A percentile compares a stretch with the other conserved stretches of the same genome.
These are phyloP conservation scores for Aethes cnicana DNA, from an alignment of 2,888 invertebrate species.

Conservation along the genomic window DNA sequence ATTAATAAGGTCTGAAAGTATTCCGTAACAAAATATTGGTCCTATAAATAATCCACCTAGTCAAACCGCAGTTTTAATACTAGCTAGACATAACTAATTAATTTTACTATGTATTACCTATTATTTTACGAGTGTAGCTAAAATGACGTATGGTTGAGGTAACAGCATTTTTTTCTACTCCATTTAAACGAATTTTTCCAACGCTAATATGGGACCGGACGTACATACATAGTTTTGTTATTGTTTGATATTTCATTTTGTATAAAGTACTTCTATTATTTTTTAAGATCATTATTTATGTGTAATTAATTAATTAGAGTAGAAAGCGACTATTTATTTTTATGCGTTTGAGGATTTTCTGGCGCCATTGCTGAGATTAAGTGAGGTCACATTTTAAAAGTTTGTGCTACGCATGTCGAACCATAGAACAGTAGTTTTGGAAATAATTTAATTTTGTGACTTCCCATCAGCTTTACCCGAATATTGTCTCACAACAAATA, in stretches of 20 bases:
- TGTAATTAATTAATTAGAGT: slow-evolving; percentile 71
- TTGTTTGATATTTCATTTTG: slow-evolving; percentile 60
- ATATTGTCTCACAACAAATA: slow-evolving; percentile 80
- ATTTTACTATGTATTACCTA: slow-evolving; percentile 60
- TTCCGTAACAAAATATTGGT: slow-evolving; percentile 39
- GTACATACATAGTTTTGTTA: slow-evolving; percentile 44
- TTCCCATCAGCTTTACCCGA: slow-evolving; percentile 51
- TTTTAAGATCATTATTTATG: slow-evolving; percentile 74
- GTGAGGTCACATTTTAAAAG: slow-evolving; percentile 53
- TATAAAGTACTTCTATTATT: slow-evolving; percentile 66
- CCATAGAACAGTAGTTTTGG: slow-evolving; percentile 24
- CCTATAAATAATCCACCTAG: slow-evolving; percentile 71
- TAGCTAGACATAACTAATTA: slow-evolving; percentile 59
- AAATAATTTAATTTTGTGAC: slow-evolving; percentile 44
- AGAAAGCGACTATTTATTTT: slow-evolving; percentile 75
- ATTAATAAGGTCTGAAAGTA: slow-evolving; percentile 21
- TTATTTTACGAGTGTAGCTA: slow-evolving; percentile 58
- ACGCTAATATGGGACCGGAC: slow-evolving; percentile 54
- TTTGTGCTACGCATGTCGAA: slow-evolving; percentile 28
- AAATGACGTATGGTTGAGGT: slow-evolving; percentile 69
- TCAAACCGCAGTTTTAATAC: slow-evolving; percentile 74
- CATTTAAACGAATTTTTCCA: slow-evolving; percentile 35
- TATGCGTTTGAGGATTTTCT: slow-evolving; percentile 57
- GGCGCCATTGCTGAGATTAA: slow-evolving; percentile 55
- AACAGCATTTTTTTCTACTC: slow-evolving; percentile 45